Percentiles rank a stretch among this genome's conserved stretches.
These are phyloP conservation scores for Leptodirus hochenwartii DNA, from an alignment of 2,888 invertebrate species.

Conservation along the genomic window DNA sequence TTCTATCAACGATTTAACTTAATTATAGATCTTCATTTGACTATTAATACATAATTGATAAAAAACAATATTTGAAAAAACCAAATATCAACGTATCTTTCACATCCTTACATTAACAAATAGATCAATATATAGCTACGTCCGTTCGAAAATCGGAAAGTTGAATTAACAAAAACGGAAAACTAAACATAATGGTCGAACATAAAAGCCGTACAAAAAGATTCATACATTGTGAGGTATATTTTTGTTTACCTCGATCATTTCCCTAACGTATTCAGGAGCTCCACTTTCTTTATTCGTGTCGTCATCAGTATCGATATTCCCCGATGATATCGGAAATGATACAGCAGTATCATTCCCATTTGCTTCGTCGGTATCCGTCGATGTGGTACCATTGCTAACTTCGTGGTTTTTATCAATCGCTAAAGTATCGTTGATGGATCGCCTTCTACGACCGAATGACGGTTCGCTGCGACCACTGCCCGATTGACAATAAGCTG, in stretches of 20 bases:
- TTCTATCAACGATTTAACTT: too few relatives aligned
- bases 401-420: slow-evolving; percentile 14
- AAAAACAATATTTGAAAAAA: too few relatives aligned
- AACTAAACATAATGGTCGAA: too few relatives aligned
- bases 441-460: slow-evolving; percentile 51
- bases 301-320: slow-evolving; percentile 26
- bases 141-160: too few relatives aligned
- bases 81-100: too few relatives aligned
- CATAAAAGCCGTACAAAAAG: too few relatives aligned
- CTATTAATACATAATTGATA: too few relatives aligned
- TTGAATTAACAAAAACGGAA: too few relatives aligned
- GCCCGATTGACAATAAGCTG: slow-evolving; percentile 69
- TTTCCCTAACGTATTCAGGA: slow-evolving; percentile 67
- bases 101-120: too few relatives aligned
- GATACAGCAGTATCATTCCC: slow-evolving; percentile 21
- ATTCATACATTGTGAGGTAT: too few relatives aligned
- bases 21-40: too few relatives aligned
- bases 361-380: slow-evolving; percentile 16
- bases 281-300: slow-evolving; percentile 29
- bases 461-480: slow-evolving; percentile 67
- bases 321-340: slow-evolving; percentile 17
- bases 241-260: slow-evolving; percentile 66
- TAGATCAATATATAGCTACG: too few relatives aligned
- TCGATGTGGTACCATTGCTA: slow-evolving; percentile 15
- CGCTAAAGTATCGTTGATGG: slow-evolving; percentile 25